Evolutionary conservation across 2,888 invertebrate species (phyloP), one percentile per base, ranked within the genome.

Genomic region (Thera obeliscata): DNA sequence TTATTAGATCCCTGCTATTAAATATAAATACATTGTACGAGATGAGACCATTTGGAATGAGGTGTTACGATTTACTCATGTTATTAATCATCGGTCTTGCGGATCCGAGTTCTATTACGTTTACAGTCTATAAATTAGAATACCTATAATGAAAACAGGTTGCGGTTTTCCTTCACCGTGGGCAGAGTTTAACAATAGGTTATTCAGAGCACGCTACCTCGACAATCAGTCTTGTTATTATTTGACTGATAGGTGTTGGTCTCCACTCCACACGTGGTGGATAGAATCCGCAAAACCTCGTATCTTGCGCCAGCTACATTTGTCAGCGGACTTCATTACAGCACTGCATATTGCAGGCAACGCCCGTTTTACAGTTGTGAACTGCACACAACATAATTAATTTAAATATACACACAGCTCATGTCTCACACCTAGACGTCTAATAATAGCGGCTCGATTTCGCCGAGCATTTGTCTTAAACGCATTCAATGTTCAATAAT

Each of bases 321-420:
- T 67, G 65, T 70, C 67, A 72, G 66, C 35, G 54, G 59, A 50
- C 58, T 71, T 69, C 69, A 61, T 71, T 68, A 69, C 64, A 41
- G 66, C 56, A 62, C 46, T 61, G 61, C 62, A 66, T 60, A 65
- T 66, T 61, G 54, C 61, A 64, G 70, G 70, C 69, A 74, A 67
- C 61, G 67, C 63, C 66, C 74, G 69, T 63, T 65, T 66, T 66
- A 62, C 64, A 70, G 56, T 36, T 61, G 61, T 67, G 65, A 70
- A 71, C 66, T 71, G 71, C 69, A 71, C 67, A 63, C 69, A 71
- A 66, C 73, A 76, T 74, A 73, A 81, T 78, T 79, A 79, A 77
- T 78, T 77, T 76, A 74, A 77, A 77, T 77, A 76, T 77, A 79
- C 74, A 64, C 73, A 67, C 74, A 66, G 71, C 74, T 72, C 64